These are phyloP conservation scores for Trichacis sp. DNA, from an alignment of 2,888 invertebrate genomes.

Conservation along the genomic window DNA sequence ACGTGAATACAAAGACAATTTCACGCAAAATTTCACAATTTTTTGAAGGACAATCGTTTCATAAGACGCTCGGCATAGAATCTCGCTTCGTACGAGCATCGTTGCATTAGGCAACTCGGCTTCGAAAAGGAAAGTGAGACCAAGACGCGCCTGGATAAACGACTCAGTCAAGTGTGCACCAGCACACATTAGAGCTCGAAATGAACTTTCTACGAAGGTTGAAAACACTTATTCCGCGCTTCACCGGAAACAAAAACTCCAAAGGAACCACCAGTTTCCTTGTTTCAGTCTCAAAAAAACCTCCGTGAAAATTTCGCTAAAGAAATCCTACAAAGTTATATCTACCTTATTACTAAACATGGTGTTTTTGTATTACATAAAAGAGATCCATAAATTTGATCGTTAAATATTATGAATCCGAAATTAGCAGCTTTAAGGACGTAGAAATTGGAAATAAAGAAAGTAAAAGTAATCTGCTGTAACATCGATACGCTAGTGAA, in stretches of 20 bases:
- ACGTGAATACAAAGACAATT: neutral
- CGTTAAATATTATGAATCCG: neutral
- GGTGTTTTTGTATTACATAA: no score
- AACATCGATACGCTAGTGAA: conserved; percentile 15
- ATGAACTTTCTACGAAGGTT: conserved; percentile 2
- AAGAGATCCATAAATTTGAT: neutral
- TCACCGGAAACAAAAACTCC: neutral
- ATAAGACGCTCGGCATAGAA: neutral
- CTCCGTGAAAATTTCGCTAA: no score
- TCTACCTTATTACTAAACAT: no score
- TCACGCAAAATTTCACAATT: neutral
- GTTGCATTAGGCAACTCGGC: neutral
- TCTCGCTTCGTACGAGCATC: neutral
- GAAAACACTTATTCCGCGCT: neutral
- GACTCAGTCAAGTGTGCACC: neutral
- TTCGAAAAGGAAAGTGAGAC: conserved; percentile 19
- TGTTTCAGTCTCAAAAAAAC: no score
- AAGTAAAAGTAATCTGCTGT: conserved; percentile 8
- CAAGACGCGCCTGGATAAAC: neutral
- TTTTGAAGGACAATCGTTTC: neutral
- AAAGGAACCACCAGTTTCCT: neutral
- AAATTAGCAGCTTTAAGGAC: neutral
- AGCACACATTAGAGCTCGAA: neutral
- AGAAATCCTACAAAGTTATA: no score
- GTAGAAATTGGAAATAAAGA: conserved; percentile 4